Conservation (phyloP, 2,113 vertebrate species). For the Microtus ochrogaster region DNA sequence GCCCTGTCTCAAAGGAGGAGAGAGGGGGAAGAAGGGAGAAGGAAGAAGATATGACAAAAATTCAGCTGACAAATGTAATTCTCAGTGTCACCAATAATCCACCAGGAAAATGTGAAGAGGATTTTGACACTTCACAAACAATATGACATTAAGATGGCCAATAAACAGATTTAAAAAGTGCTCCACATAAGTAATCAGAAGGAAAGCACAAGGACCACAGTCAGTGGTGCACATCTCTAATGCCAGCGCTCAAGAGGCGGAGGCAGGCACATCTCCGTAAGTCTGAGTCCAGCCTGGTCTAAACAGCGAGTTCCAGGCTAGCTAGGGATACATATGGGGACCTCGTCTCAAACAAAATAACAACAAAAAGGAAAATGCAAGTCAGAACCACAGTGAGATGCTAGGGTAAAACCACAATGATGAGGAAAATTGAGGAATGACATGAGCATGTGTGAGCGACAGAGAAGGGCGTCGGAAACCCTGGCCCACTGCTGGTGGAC, state of each 20-base stretch:
- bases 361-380: not conserved
- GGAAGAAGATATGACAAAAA: not conserved
- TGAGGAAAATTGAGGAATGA: conserved; percentile 1
- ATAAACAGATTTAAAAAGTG: not conserved
- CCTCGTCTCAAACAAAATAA: not conserved
- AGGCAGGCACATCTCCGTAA: not conserved
- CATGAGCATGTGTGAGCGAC: not conserved
- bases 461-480: not conserved
- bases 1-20: not conserved
- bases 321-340: not conserved
- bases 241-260: not conserved
- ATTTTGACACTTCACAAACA: conserved; percentile 30
- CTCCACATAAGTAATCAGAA: conserved; percentile 3
- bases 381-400: not conserved
- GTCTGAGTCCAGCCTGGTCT: not conserved
- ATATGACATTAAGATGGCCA: not conserved
- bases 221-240: not conserved
- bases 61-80: conserved; percentile 45
- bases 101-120: conserved; percentile 23
- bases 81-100: not conserved
- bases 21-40: no score
- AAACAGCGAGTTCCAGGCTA: not conserved
- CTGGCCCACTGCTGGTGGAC: not conserved
- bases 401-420: not conserved
- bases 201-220: not conserved